phyloP scores from a whole-genome alignment of 2,797 vertebrate species.

The Chlorospingus flavigularis region DNA sequence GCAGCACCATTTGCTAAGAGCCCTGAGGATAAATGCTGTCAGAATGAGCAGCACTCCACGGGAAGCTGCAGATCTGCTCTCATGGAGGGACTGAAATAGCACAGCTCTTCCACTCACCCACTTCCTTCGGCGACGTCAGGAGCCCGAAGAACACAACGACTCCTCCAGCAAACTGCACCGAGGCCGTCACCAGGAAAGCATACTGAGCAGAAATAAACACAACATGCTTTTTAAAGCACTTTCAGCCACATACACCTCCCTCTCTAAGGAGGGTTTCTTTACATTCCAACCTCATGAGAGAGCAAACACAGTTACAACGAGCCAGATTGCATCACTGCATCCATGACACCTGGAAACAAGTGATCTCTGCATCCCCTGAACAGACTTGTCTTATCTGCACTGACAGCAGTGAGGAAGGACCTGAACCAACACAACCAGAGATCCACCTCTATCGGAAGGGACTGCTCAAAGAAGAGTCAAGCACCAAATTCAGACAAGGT shows the following conservation, averaged over 20 bases:
- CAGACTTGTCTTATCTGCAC: neutral
- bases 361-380: neutral
- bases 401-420: neutral
- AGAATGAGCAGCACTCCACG: neutral
- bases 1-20: neutral
- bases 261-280: neutral
- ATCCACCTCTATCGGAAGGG: neutral
- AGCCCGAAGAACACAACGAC: constrained; percentile 93
- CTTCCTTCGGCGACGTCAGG: constrained; percentile 91
- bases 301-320: neutral
- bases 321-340: neutral
- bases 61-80: neutral
- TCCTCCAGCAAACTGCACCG: constrained; percentile 94
- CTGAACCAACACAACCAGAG: neutral
- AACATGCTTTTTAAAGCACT: neutral
- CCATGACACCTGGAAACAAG: neutral
- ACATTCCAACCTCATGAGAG: neutral
- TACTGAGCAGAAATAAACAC: constrained; percentile 76
- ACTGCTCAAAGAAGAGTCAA: neutral
- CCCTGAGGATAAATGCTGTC: neutral
- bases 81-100: neutral
- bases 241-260: neutral
- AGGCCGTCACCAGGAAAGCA: constrained; percentile 93
- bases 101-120: constrained; percentile 82
- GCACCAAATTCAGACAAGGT: neutral